Percentiles rank a stretch among this genome's conserved stretches.
Conservation (phyloP, 92 coral and sea anemone genomes). For the Siderastrea radians region DNA sequence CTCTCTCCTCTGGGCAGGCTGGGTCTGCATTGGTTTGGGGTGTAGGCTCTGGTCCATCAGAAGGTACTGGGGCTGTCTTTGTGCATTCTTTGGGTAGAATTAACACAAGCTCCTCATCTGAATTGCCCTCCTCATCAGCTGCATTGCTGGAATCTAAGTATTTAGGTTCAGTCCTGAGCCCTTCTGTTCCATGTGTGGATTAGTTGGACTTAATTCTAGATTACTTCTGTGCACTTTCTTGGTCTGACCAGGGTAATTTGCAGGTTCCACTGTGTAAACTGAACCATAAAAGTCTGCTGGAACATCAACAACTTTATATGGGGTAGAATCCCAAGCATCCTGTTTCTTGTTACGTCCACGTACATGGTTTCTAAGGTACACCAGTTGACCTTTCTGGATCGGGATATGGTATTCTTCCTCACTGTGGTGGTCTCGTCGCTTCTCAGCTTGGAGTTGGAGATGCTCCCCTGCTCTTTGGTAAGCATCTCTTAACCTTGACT, state of each 20-base stretch:
- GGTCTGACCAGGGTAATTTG: neutral
- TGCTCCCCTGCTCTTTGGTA: constrained; percentile 79
- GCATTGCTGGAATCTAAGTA: neutral
- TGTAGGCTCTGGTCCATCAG: neutral
- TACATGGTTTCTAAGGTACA: constrained; percentile 46
- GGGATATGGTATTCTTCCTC: constrained; percentile 26
- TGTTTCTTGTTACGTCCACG: constrained; percentile 45
- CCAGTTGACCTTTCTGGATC: constrained; percentile 33
- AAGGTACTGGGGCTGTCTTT: neutral
- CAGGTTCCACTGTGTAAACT: constrained; percentile 27
- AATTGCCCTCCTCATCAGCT: constrained; percentile 4
- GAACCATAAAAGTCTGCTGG: neutral
- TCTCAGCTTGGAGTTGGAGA: constrained; percentile 27
- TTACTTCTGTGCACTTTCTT: constrained; percentile 13
- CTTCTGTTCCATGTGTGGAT: constrained; percentile 21
- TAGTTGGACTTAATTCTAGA: neutral
- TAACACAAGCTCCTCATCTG: constrained; percentile 32
- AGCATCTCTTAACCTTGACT: constrained; percentile 59
- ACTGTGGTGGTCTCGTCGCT: constrained; percentile 41
- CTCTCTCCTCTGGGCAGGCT: neutral
- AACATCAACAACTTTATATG: constrained; percentile 21
- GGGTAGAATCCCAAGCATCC: constrained; percentile 38
- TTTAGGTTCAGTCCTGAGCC: neutral
- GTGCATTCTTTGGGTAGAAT: constrained; percentile 10
- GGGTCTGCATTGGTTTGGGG: neutral